Evolutionary conservation across 2,797 vertebrate species (phyloP).

Genomic region (Rhinoraja longicauda): DNA sequence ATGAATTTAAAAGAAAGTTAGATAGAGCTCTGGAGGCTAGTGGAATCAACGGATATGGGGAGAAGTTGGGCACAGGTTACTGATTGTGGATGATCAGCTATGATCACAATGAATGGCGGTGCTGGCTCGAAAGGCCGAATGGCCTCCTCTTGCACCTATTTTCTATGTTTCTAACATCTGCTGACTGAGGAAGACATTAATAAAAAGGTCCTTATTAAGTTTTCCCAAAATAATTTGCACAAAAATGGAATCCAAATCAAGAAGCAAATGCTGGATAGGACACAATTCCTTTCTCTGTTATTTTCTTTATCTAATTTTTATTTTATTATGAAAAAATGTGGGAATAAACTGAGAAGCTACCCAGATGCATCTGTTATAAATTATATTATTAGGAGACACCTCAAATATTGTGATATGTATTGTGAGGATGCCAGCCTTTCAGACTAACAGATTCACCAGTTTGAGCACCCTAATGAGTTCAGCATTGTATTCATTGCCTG

Average conservation of each 20-base stretch:
- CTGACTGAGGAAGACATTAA: neutral
- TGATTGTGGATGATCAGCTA: too few relatives aligned
- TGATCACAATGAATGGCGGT: too few relatives aligned
- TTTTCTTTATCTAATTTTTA: neutral
- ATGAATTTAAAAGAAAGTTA: too few relatives aligned
- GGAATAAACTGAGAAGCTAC: neutral
- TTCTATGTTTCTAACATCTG: too few relatives aligned
- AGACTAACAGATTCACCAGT: neutral
- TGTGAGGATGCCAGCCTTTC: neutral
- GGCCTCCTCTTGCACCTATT: too few relatives aligned
- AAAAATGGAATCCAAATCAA: neutral
- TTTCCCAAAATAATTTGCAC: neutral
- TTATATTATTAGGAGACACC: neutral
- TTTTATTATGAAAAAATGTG: neutral
- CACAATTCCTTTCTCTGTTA: neutral
- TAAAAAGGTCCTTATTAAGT: neutral
- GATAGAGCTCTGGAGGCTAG: too few relatives aligned
- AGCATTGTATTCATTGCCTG: neutral
- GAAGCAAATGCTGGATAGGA: neutral
- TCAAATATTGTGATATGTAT: neutral
- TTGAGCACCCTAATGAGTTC: neutral
- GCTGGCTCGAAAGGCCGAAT: too few relatives aligned
- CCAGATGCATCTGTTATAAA: slow-evolving; percentile 21
- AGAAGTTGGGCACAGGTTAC: too few relatives aligned
- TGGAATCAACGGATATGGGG: too few relatives aligned